A percentile compares a stretch with the other conserved stretches of the same genome.
Evolutionary conservation across 2,888 invertebrate species (phyloP).

Genomic region (Scaeva pyrastri): DNA sequence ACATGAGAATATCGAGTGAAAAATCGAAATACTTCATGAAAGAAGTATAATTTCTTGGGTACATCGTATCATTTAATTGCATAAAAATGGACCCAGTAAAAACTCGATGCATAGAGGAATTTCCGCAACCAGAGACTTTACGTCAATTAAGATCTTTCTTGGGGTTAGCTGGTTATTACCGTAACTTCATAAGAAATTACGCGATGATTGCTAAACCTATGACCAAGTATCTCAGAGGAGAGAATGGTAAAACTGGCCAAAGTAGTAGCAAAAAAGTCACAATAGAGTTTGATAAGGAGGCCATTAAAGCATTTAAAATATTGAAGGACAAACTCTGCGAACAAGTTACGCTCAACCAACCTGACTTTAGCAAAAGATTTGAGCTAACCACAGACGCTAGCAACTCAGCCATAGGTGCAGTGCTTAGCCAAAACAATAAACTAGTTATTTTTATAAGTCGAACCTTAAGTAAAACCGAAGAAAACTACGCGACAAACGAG

Average conservation of each 20-base stretch:
- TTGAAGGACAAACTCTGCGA: conserved; percentile 31
- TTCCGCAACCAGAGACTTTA: conserved; percentile 10
- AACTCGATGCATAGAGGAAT: conserved; percentile 18
- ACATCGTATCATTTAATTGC: conserved; percentile 17
- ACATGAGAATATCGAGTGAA: conserved; percentile 36
- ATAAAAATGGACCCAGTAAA: conserved; percentile 15
- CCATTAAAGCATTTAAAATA: conserved; percentile 2
- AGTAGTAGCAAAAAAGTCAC: conserved; percentile 20
- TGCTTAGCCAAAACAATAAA: no score
- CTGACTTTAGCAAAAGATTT: conserved; percentile 80
- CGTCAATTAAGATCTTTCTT: conserved; percentile 35
- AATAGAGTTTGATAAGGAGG: conserved; percentile 11
- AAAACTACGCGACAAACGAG: not conserved
- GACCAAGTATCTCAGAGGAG: conserved; percentile 30
- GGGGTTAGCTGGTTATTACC: conserved; percentile 45
- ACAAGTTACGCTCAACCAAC: conserved; percentile 56
- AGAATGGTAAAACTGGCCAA: conserved; percentile 24
- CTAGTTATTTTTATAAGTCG: no score
- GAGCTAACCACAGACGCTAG: no score
- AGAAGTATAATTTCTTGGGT: conserved; percentile 27
- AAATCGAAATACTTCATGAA: conserved; percentile 38
- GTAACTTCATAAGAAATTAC: conserved; percentile 46
- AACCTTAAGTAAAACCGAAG: conserved; percentile 70
- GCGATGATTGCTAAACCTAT: conserved; percentile 14
- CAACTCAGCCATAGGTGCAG: no score